Base-by-base conservation (phyloP, 2,888 invertebrate species). In the Lycocerus yunnanus region DNA sequence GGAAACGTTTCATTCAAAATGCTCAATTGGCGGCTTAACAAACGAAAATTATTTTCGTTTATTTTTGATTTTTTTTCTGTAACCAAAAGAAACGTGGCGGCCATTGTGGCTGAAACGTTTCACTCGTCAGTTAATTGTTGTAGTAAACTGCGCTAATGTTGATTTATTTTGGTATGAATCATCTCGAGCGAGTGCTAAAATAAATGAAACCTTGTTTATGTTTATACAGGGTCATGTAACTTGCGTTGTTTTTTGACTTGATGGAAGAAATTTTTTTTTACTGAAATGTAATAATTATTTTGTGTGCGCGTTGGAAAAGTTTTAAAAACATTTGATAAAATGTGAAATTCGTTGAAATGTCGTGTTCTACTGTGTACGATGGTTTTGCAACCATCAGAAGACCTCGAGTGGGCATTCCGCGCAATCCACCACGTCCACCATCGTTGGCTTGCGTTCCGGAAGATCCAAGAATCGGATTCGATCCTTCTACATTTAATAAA, bases 301-400 rank as follows among this genome's bases (percentile, higher is more conserved):
- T 43, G n/a, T 43, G 43, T 43, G n/a, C n/a, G n/a, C n/a, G 43
- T n/a, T 1, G 43, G 43, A 8, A 43, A n/a, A 6, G n/a, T n/a
- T 43, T 43, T n/a, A n/a, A 43, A 43, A 43, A 43, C 5, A 43
- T 8, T 21, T 4, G 43, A n/a, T 43, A n/a, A 43, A 5, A 43
- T 43, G 43, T 43, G 43, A 43, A 43, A 21, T 21, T 21, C 9
- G 21, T 21, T 21, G 21, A 8, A 43, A 43, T 84, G 83, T 84
- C 84, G 65, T 83, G 83, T 77, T 84, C 91, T 70, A 92, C 93
- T 74, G 92, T 95, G 69, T 93, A 95, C 86, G 95, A 96, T 87
- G 95, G 95, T 72, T 96, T 94, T 87, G 95, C 95, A 69, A 96
- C 95, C n/a, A 94, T 96, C 81, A 89, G 94, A 74, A 90, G 93